phyloP scores from a whole-genome alignment of 2,888 invertebrate genomes.

The Melanostoma scalare region DNA sequence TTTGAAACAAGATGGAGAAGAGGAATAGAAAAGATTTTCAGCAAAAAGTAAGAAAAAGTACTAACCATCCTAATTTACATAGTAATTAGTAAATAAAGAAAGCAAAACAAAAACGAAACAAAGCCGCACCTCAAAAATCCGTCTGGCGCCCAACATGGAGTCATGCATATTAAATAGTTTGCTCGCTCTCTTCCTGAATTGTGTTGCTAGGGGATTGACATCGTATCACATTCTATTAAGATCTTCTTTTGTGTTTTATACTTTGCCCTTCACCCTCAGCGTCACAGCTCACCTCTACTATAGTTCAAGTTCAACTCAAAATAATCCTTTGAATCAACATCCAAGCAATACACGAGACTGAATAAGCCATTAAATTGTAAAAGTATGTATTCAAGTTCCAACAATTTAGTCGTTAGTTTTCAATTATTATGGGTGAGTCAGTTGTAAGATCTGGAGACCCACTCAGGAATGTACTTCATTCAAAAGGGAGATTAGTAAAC shows the following conservation, averaged over 20 bases:
- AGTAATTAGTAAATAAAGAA: slow-evolving; percentile 58
- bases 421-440: slow-evolving; percentile 36
- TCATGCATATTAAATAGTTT: slow-evolving; percentile 65
- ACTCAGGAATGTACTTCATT: slow-evolving; percentile 30
- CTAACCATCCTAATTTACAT: slow-evolving; percentile 63
- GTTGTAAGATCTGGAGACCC: slow-evolving; percentile 10
- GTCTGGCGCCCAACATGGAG: slow-evolving; percentile 39
- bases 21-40: slow-evolving; percentile 25
- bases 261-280: neutral
- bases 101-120: slow-evolving; percentile 33
- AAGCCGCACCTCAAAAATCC: neutral
- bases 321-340: too few species aligned
- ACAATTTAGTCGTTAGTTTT: slow-evolving; percentile 49
- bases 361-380: too few species aligned
- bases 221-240: slow-evolving; percentile 3
- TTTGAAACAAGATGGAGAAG: slow-evolving; percentile 37
- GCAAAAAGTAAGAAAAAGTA: slow-evolving; percentile 1
- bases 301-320: too few species aligned
- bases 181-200: neutral
- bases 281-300: too few species aligned
- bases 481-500: slow-evolving; percentile 46
- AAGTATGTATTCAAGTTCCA: neutral
- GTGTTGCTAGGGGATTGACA: slow-evolving; percentile 18
- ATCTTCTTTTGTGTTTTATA: neutral
- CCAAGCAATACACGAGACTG: too few species aligned